Evolutionary conservation across 92 coral and sea anemone genomes (phyloP), one percentile per base, ranked within the genome.

Genomic region (Zoanthus sociatus): DNA sequence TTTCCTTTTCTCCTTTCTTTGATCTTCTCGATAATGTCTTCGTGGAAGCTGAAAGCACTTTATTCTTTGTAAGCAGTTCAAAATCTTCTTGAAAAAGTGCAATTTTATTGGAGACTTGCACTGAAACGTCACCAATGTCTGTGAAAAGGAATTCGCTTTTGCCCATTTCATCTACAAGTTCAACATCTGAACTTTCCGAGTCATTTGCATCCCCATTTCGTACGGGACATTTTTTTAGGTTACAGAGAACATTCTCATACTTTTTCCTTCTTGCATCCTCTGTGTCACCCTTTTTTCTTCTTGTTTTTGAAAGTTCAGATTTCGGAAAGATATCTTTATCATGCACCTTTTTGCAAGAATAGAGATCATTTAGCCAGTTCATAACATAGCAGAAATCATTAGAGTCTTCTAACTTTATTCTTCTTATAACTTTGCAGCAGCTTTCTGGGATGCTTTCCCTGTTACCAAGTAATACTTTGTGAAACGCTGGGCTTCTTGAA

Each of bases 401-500:
- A 26, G 67, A 78, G 74, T 87, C 84, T 7, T 45, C 64, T 15
- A 93, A n/a, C 54, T 87, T 67, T 46, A 91, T 88, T 31, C 78
- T 84, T 30, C 44, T 42, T 18, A 69, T 48, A 69, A 46, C 9
- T n/a, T 73, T 84, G 30, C 44, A 79, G 5, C 76, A 48, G 30
- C n/a, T 20, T 54, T 71, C 46, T 5, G 69, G 73, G 51, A 54
- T 6, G 30, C 71, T 73, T 42, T 92, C 90, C 18, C 89, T 84
- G 64, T 90, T 87, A 60, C 81, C 91, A 20, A 87, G 78, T 7
- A 96, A 53, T 16, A 94, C 17, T 31, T 91, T 82, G 42, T 83
- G 92, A 56, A 96, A 88, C 77, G 82, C 84, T 14, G 92, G 88
- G 63, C 99, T 96, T 68, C 95, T 81, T 47, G 96, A 88, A 48